Evolutionary conservation across 1,140 invertebrate species (phyloP), one percentile per base, ranked within the genome.

Genomic region (Oryctes rhinoceros): DNA sequence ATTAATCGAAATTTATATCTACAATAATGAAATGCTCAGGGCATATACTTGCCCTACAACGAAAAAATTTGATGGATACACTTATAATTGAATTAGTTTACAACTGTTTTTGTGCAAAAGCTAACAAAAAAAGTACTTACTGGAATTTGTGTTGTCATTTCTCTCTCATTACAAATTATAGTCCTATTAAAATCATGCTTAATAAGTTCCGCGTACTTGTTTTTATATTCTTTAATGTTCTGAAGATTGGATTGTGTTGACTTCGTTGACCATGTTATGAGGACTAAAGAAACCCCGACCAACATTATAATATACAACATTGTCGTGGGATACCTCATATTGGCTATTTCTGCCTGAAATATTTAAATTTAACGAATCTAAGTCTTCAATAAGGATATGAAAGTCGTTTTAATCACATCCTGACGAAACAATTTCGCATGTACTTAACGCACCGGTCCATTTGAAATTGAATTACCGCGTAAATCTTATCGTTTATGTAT

Each of bases 311-410:
- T 24, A 13, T 67, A 79, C 81, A 84, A 87, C 81, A 87, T 83
- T 83, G 86, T 86, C 74, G 84, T 81, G 74, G 84, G 81, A 81
- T 86, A 81, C 82, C 82, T 86, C 86, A 86, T 87, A n/a, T 13
- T 76, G 74, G 44, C 39, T 76, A 76, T 76, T 44, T 76, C 35
- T 44, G 74, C 35, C 74, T 76, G 74, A 76, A 76, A 76, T 20
- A 24, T 11, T 67, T 24, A 67, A 67, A 67, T 24, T 18, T 18
- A 67, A 67, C 65, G 7, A 0, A 18, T 24, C 13, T 24, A 11
- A 24, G 1, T 30, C 10, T 24, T 30, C 24, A 30, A 30, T 2
- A 30, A 1, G 24, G 24, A 30, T 65, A 1, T 15, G 62, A 15
- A 65, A 67, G 4, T n/a, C n/a, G n/a, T n/a, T n/a, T n/a, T n/a